These are phyloP conservation scores for Porphyrio hochstetteri DNA, from an alignment of 2,113 vertebrate genomes.

Conservation along the genomic window DNA sequence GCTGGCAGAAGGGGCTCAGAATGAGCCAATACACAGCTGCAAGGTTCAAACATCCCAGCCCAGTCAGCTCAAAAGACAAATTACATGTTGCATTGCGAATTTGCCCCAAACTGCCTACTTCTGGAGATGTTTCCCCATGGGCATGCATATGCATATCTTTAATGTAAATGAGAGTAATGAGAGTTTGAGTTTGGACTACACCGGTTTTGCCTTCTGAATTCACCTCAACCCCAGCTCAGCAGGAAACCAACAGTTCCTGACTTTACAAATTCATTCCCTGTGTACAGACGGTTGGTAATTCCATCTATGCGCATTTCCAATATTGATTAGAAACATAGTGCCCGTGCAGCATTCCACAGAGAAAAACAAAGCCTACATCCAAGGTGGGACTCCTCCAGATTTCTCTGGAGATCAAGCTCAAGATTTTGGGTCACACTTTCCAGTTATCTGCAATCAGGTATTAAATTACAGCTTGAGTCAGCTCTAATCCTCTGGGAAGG, in stretches of 20 bases:
- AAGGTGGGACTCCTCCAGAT: background rate
- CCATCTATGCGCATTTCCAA: background rate
- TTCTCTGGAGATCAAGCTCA: background rate
- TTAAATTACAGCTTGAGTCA: background rate
- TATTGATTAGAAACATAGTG: background rate
- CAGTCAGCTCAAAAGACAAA: background rate
- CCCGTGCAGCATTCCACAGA: background rate
- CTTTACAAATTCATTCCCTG: background rate
- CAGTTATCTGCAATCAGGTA: background rate
- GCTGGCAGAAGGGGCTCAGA: background rate
- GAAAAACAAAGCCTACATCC: background rate
- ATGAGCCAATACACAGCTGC: background rate
- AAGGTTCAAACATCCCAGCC: background rate
- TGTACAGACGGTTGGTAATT: slow-evolving; percentile 4
- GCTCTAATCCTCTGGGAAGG: background rate
- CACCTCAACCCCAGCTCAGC: background rate
- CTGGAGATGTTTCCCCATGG: background rate
- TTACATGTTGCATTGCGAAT: background rate
- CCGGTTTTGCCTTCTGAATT: background rate
- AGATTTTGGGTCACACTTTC: background rate
- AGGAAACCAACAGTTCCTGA: background rate
- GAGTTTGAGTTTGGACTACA: background rate
- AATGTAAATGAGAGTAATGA: slow-evolving; percentile 8
- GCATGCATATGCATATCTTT: background rate
- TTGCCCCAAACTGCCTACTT: background rate